Base-by-base conservation (phyloP, 2,888 invertebrate genomes). In the Standfussiana lucernea region DNA sequence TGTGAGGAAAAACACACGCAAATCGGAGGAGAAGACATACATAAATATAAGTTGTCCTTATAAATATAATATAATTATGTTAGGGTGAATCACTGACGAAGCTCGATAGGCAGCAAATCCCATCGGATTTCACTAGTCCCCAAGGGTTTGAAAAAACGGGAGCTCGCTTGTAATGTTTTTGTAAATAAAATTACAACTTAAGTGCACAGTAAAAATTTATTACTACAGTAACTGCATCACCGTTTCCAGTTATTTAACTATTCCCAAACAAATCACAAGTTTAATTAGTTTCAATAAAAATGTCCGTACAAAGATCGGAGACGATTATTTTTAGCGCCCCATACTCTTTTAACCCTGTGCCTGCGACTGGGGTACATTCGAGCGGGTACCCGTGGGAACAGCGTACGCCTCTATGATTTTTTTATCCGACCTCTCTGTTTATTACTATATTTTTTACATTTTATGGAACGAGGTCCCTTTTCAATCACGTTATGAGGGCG, bases 331-430 rank as follows among this genome's bases (percentile, higher is more conserved):
- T 88, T 86, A 82, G 75, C 84, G 37, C 87, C 88, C 88, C 81
- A 69, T 56, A 40, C 71, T 53, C 65, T 62, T 76, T 81, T 64
- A 75, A 76, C 80, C 81, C 75, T 64, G 59, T 70, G 70, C 61
- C 68, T 77, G 79, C 79, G 74, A 72, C 79, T 77, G 83, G 84
- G 88, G 79, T 72, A 75, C n/a, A 72, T 66, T 70, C 67, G 75
- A 78, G 80, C 85, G 86, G 15, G 71, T 72, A 84, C 91, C 87
- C 92, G 91, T 92, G 92, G 91, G 92, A 92, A 92, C 80, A 76
- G 76, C 42, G 72, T 40, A 80, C 77, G 82, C 80, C 80, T 77
- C 68, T 77, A 82, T 84, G 77, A 68, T 77, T 84, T 85, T 84
- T 85, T 80, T 72, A 13, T n/a, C 40, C 72, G 64, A 84, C 84